Percentiles rank a stretch among this genome's conserved stretches.
These are phyloP conservation scores for Hemiprocne comata DNA, from an alignment of 2,113 vertebrate genomes.

Conservation along the genomic window DNA sequence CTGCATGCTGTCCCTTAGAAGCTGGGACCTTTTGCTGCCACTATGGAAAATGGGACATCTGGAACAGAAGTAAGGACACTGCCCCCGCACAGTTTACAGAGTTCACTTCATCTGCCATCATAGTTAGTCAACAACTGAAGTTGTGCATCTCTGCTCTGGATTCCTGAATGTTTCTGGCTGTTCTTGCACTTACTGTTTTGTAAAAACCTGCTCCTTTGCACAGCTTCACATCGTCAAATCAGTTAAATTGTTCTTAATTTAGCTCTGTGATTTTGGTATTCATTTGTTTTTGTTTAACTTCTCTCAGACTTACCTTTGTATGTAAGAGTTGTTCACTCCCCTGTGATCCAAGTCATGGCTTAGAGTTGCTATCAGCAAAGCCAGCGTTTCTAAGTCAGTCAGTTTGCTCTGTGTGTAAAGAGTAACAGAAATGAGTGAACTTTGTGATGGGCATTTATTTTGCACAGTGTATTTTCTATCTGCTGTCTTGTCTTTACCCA, in stretches of 20 bases:
- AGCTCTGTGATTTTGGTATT: background rate
- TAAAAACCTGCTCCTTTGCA: background rate
- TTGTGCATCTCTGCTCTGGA: background rate
- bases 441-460: background rate
- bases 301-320: constrained; percentile 84
- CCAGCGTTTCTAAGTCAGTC: constrained; percentile 88
- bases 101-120: background rate
- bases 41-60: background rate
- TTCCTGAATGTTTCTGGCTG: background rate
- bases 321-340: constrained; percentile 97
- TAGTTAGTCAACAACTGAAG: background rate
- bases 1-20: background rate
- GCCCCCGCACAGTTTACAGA: background rate
- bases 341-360: constrained; percentile 97
- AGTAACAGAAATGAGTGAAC: background rate
- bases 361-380: constrained; percentile 93
- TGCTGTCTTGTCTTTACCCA: background rate
- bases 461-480: background rate
- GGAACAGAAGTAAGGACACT: background rate
- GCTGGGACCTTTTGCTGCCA: background rate
- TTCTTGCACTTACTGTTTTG: background rate
- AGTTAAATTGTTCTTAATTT: background rate
- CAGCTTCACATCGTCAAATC: background rate
- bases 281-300: background rate
- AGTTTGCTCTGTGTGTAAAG: constrained; percentile 79